Base-by-base conservation (phyloP, 2,113 vertebrate species). In the Probosciger aterrimus region DNA sequence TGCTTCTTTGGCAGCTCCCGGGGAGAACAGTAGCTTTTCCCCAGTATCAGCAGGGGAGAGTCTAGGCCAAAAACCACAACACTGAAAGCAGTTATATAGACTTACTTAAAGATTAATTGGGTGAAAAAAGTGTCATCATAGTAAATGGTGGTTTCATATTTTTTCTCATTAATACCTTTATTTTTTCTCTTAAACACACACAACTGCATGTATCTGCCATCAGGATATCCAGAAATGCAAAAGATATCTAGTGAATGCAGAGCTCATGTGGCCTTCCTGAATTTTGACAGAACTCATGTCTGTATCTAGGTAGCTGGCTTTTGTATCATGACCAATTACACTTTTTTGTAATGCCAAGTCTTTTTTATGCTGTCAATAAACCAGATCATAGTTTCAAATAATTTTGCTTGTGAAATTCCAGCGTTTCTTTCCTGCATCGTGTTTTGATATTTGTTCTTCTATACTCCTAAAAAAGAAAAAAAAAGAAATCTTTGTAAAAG, bases 1-100 rank as follows among this genome's bases (percentile, higher is more conserved):
- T 25, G 22, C 13, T 14, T 35, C 55, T 46, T 12, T 8, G 14
- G 18, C 17, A 70, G 39, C 39, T 43, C 14, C 9, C 0, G 1
- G 10, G 22, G 28, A 41, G 30, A 67, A 9, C 9, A 52, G 27
- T 37, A 75, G 10, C 33, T 25, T 57, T 6, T 4, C 6, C 14
- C 3, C 28, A 24, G 7, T 4, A 69, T 31, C 0, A 0, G 33
- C 27, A 35, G 19, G 16, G 9, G 18, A 5, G 57, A 49, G 35
- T 11, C 12, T 31, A 41, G 13, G 14, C 33, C 33, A 28, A 74
- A 86, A 80, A 18, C 0, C 6, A 53, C 7, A 37, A 39, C 8
- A 50, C 12, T 59, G 31, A 79, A 90, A 49, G 6, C 14, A 53
- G 33, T 30, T 75, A 15, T 23, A 33, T 30, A 39, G 27, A 74